Evolutionary conservation across 2,797 vertebrate genomes (phyloP).

Genomic region (Gymnothorax javanicus): DNA sequence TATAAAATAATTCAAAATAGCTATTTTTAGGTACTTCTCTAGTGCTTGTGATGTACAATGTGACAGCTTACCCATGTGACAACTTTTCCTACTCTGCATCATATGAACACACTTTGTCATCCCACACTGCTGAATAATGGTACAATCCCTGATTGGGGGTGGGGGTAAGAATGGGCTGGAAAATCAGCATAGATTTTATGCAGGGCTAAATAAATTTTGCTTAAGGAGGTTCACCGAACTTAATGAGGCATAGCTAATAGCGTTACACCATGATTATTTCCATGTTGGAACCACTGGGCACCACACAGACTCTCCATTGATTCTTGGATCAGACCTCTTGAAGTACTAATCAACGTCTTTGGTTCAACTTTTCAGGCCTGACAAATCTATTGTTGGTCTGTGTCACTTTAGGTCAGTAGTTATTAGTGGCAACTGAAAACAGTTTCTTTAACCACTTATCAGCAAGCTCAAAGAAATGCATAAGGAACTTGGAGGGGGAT

Average conservation of each 20-base stretch:
- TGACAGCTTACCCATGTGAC: not conserved
- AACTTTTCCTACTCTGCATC: not conserved
- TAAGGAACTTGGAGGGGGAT: slow-evolving; percentile 94
- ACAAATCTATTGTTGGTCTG: slow-evolving; percentile 94
- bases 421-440: slow-evolving; percentile 99
- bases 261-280: slow-evolving; percentile 86
- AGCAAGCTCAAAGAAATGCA: slow-evolving; percentile 96
- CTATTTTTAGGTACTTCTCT: not conserved
- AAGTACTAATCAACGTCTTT: slow-evolving; percentile 99
- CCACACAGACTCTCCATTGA: slow-evolving; percentile 96
- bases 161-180: not conserved
- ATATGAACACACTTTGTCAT: not conserved
- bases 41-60: too few relatives aligned
- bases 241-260: slow-evolving; percentile 99
- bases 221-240: slow-evolving; percentile 85
- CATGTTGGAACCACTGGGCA: slow-evolving; percentile 75
- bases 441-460: slow-evolving; percentile 99
- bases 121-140: slow-evolving; percentile 64
- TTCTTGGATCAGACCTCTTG: slow-evolving; percentile 99
- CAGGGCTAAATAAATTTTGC: slow-evolving; percentile 88
- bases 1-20: too few relatives aligned
- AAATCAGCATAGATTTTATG: slow-evolving; percentile 69
- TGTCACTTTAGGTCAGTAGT: slow-evolving; percentile 99
- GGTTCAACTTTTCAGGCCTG: slow-evolving; percentile 91
- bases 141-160: slow-evolving; percentile 57